phyloP scores from a whole-genome alignment of 2,888 invertebrate genomes.

The Caenorhabditis macrosperma region DNA sequence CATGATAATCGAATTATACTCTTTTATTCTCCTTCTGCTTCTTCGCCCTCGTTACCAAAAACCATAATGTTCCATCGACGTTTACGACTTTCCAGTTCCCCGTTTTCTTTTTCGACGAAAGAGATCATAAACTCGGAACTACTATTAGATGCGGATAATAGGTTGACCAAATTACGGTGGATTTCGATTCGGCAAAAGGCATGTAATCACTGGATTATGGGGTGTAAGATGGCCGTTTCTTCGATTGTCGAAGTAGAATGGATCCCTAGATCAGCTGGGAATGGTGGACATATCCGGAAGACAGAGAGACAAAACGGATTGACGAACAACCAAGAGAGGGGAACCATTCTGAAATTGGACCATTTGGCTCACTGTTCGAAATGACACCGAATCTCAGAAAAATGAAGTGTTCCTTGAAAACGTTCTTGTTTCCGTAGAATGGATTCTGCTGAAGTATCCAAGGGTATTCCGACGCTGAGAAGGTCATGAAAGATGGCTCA shows the following conservation, averaged over 20 bases:
- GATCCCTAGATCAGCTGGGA: background rate
- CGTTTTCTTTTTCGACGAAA: background rate
- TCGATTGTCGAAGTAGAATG: too few relatives aligned
- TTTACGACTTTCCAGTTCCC: conserved; percentile 25
- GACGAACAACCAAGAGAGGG: too few relatives aligned
- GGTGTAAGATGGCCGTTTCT: conserved; percentile 19
- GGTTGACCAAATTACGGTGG: conserved; percentile 34
- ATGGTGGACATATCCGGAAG: background rate
- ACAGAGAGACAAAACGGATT: background rate
- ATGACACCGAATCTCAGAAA: too few relatives aligned
- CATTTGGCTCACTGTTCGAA: too few relatives aligned
- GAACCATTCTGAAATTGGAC: too few relatives aligned
- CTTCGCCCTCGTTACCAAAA: background rate
- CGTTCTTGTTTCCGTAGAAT: too few relatives aligned
- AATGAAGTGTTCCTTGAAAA: too few relatives aligned
- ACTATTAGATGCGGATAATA: conserved; percentile 32
- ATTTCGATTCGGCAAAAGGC: background rate
- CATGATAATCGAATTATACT: conserved; percentile 58
- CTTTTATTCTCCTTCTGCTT: conserved; percentile 16
- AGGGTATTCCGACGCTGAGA: too few relatives aligned
- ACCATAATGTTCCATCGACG: conserved; percentile 30
- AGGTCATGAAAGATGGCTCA: too few relatives aligned
- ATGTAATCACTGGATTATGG: conserved; percentile 42
- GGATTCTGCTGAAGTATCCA: too few relatives aligned
- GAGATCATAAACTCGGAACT: conserved; percentile 51